Evolutionary conservation across 2,797 vertebrate species (phyloP), one percentile per base, ranked within the genome.

Genomic region (Tamandua tetradactyla): DNA sequence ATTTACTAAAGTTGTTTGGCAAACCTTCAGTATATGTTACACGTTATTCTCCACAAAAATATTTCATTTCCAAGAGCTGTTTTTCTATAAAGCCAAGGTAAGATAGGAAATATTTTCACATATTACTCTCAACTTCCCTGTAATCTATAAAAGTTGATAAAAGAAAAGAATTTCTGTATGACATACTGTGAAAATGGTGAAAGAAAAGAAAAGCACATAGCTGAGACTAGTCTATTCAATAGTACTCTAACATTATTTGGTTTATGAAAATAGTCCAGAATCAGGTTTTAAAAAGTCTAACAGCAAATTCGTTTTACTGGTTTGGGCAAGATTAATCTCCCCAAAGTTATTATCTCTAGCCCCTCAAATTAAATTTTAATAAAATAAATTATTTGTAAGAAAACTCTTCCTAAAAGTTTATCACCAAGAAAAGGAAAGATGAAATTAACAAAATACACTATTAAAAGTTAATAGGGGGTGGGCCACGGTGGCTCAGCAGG

Each of bases 381-480:
- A 79, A 87, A 37, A 95, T 61, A 42, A 88, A 49, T 47, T 80
- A 72, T n/a, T n/a, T n/a, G n/a, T n/a, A n/a, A n/a, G n/a, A n/a
- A n/a, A 78, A 35, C 25, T 9, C 62, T 79, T 79, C 89, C 79
- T 57, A 81, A 87, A 90, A 95, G 69, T 80, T 89, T 87, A 75
- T 89, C 35, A 86, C 18, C 40, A 96, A 80, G 44, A 80, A 95
- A 95, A 14, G 49, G 23, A 95, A 95, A 93, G 18, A 32, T 82
- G 15, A 92, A 92, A 81, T 84, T 89, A 86, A 91, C 47, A 94
- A 93, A 97, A 91, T 35, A 20, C 18, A 75, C 49, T 71, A 91
- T 30, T 87, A 89, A 95, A 94, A 90, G 44, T n/a, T 92, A 89
- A 91, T 30, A 37, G n/a, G n/a, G n/a, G n/a, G n/a, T n/a, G n/a